These are phyloP conservation scores for Hycleus phaleratus DNA, from an alignment of 1,140 invertebrate genomes.

Conservation along the genomic window DNA sequence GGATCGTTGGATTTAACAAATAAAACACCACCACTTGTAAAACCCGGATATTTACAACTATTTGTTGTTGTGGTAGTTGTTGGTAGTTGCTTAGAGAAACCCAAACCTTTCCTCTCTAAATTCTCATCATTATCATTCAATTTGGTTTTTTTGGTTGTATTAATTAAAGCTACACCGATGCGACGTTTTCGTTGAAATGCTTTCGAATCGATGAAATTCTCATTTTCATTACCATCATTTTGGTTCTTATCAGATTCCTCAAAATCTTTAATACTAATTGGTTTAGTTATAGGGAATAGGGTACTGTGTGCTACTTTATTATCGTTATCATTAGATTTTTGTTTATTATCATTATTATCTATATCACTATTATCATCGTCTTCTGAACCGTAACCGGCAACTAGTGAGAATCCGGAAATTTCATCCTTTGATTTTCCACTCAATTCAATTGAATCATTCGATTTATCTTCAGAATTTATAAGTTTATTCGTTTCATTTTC, in stretches of 20 bases:
- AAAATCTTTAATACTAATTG: constrained; percentile 32
- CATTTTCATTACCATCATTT: constrained; percentile 12
- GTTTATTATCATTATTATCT: background rate
- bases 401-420: constrained; percentile 43
- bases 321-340: background rate
- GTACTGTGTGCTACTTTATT: constrained; percentile 22
- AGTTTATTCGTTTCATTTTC: too few relatives aligned
- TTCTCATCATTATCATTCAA: constrained; percentile 8
- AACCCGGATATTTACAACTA: constrained; percentile 20
- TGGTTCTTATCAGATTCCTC: constrained; percentile 17
- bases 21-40: constrained; percentile 34
- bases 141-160: constrained; percentile 23
- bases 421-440: constrained; percentile 12
- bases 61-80: constrained; percentile 33
- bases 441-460: constrained; percentile 1
- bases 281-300: constrained; percentile 43
- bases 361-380: constrained; percentile 41
- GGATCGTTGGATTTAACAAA: constrained; percentile 41
- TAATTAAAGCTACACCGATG: constrained; percentile 33
- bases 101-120: constrained; percentile 26
- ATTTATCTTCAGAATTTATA: background rate
- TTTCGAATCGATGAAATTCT: constrained; percentile 32
- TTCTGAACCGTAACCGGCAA: constrained; percentile 53
- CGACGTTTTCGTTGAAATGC: constrained; percentile 38
- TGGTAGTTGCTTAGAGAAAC: constrained; percentile 34